Percentiles rank a stretch among this genome's conserved stretches.
Conservation (phyloP, 2,113 vertebrate species). For the Pelmatolapia mariae region DNA sequence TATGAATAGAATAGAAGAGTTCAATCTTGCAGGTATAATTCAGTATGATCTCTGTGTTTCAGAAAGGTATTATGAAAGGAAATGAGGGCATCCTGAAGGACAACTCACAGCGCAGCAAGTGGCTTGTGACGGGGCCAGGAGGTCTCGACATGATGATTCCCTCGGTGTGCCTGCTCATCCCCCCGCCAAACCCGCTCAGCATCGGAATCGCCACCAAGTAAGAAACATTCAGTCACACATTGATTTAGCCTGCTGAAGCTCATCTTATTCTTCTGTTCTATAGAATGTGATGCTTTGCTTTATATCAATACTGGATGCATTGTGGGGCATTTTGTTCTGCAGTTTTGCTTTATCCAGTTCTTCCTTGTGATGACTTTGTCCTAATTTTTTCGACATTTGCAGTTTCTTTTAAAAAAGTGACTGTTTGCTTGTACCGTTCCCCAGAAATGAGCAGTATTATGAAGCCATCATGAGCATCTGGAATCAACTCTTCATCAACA, state of each 20-base stretch:
- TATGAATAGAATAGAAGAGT: not conserved
- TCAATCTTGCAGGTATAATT: not conserved
- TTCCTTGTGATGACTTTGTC: not conserved
- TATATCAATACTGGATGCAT: not conserved
- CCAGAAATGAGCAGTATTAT: constrained; percentile 92
- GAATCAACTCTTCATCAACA: constrained; percentile 96
- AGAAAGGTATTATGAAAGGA: constrained; percentile 89
- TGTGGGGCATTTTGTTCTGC: not conserved
- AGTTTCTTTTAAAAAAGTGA: not conserved
- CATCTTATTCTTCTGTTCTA: not conserved
- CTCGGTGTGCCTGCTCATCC: constrained; percentile 89
- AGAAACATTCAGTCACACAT: constrained; percentile 10
- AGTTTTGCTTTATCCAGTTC: not conserved
- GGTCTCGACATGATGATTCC: constrained; percentile 94
- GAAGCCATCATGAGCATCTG: constrained; percentile 90
- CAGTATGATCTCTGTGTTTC: not conserved
- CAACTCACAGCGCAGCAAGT: constrained; percentile 94
- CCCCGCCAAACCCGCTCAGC: constrained; percentile 87
- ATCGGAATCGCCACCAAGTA: constrained; percentile 89
- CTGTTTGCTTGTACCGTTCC: not conserved
- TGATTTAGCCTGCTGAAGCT: not conserved
- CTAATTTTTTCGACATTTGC: not conserved
- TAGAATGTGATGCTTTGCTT: not conserved
- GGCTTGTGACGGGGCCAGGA: constrained; percentile 91
- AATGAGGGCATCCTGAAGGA: constrained; percentile 93